phyloP scores from a whole-genome alignment of 2,888 invertebrate species.

The Lasioglossum pauxillum region DNA sequence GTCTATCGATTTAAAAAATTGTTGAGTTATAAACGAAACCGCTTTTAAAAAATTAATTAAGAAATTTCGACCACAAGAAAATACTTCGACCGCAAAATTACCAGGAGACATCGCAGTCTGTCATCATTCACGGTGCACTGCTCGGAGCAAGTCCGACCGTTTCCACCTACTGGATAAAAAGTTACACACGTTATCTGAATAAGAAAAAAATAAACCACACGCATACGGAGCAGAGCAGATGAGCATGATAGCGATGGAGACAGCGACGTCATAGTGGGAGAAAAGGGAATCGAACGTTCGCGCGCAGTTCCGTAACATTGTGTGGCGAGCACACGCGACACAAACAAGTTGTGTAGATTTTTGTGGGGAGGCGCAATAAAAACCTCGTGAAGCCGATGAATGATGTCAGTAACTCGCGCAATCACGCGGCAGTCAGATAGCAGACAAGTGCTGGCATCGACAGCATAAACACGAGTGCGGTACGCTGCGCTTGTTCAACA shows the following conservation, averaged over 20 bases:
- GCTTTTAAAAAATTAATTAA: no score
- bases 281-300: background rate
- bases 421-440: background rate
- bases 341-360: background rate
- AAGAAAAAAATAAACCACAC: background rate
- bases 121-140: background rate
- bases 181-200: background rate
- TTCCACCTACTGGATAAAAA: background rate
- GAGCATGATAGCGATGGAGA: background rate
- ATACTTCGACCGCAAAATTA: background rate
- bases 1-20: no score
- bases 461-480: background rate
- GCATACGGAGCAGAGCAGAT: background rate
- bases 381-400: background rate
- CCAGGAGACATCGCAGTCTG: no score
- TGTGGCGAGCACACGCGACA: background rate
- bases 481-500: background rate
- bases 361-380: background rate
- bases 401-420: background rate
- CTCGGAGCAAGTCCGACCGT: background rate
- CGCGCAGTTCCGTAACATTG: background rate
- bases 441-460: background rate
- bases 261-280: background rate
- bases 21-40: no score
- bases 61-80: background rate